Evolutionary conservation across 2,797 vertebrate genomes (phyloP), one percentile per base, ranked within the genome.

Genomic region (Sciurus carolinensis): DNA sequence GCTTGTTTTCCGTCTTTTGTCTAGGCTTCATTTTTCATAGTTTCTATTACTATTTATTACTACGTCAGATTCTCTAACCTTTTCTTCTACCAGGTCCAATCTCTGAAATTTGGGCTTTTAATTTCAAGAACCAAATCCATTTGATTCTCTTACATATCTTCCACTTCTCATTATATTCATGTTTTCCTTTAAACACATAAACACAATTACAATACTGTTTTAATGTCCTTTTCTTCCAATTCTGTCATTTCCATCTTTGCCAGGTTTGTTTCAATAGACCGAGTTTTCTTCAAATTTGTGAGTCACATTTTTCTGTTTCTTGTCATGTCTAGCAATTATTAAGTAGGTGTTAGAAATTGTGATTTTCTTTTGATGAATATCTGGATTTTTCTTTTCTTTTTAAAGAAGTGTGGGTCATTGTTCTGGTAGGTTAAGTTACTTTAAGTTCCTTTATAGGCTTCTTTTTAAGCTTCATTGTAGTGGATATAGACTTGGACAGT

Each of bases 281-380:
- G 10, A 52, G 72, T 87, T 93, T 72, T 87, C 54, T 93, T 20
- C 22, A 81, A 73, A 73, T 7, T 44, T 73, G 71, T 81, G 76
- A 1, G 15, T 81, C 28, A 72, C 14, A 13, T 81, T 39, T 77
- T 86, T 80, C 26, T 72, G 20, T 64, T 72, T 64, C 4, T 80
- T n/a, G 20, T 59, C 14, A 62, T 42, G 22, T 81, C 52, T 62
- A 44, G 52, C 71, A 82, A 72, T 87, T 52, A 22, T 64, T 52
- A 81, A 87, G 26, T 73, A 44, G 67, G 87, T 54, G 20, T 22
- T 88, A 8, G 7, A 66, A 64, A 88, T 22, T 64, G 12, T n/a
- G 17, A 14, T 44, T 73, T 75, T 73, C 26, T 81, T 88, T 52
- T 92, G 54, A 57, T 80, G 7, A 54, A 42, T 67, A 67, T 73